Evolutionary conservation across 2,888 invertebrate species (phyloP), one percentile per base, ranked within the genome.

Genomic region (Troilus luridus): DNA sequence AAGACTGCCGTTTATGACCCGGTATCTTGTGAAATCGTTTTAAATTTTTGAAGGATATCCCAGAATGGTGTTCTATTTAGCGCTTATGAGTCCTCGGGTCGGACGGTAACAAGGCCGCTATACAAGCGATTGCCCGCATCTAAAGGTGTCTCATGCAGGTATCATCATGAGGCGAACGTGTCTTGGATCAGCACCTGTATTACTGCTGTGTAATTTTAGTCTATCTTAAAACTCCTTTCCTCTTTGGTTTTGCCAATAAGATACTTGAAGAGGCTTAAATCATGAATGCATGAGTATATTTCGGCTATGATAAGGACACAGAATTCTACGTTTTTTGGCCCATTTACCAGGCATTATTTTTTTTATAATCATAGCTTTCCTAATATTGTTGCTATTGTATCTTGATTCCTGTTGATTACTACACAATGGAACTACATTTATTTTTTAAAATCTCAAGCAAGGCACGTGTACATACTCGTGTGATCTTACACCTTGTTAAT

Each of bases 1-100:
- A 56, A 56, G 54, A 56, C 56, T 56, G 14, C n/a, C 85, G n/a
- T 85, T 85, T 85, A 85, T 56, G 85, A 85, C 56, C 27, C 17
- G 85, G 56, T n/a, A n/a, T 54, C 56, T 85, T 85, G 56, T 85
- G 85, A 85, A 85, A 56, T 58, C n/a, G 85, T 85, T 85, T 85
- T 85, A 58, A 85, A 56, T 85, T 85, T 85, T n/a, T 11, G 85
- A 85, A 85, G 85, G 85, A 56, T 85, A 56, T 56, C 72, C 72
- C 17, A 67, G 24, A 0, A 77, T 41, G 27, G 41, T 77, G 72
- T 41, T 77, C 72, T 27, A 77, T 77, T 77, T 77, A 77, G 72
- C 72, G 41, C 27, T 77, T 41, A 77, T 77, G 72, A 77, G 41
- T 41, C 27, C 24, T 54, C 54, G 54, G 11, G 5, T 54, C 81